These are phyloP conservation scores for Neogale vison DNA, from an alignment of 2,113 vertebrate species.

Conservation along the genomic window DNA sequence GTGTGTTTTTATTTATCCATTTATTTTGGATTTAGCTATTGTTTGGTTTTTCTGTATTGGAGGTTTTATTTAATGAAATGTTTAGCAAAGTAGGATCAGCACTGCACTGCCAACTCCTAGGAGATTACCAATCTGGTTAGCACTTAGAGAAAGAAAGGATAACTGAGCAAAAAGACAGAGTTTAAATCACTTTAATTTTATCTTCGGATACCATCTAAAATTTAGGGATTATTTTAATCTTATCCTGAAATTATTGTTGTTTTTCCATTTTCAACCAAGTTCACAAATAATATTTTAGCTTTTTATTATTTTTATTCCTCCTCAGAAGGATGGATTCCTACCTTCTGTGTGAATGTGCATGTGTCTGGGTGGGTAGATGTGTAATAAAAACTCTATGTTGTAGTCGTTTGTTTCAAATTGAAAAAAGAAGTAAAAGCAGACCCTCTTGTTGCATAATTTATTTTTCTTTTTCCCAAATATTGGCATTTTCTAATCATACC, in stretches of 20 bases:
- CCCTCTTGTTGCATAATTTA: neutral
- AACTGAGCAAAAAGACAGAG: neutral
- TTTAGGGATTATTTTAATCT: slow-evolving; percentile 2
- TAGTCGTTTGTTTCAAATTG: neutral
- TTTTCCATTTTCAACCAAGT: neutral
- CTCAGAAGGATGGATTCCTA: neutral
- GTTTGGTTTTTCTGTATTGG: neutral
- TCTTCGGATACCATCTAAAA: neutral
- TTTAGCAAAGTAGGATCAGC: neutral
- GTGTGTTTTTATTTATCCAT: neutral
- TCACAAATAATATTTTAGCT: neutral
- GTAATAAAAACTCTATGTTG: neutral
- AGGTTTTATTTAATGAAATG: slow-evolving; percentile 34
- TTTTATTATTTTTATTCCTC: neutral
- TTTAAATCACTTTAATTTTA: neutral
- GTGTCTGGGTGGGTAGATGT: neutral
- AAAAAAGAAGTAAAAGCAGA: neutral
- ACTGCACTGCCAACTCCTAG: neutral
- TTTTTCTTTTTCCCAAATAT: neutral
- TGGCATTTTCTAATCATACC: neutral
- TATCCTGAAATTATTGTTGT: neutral
- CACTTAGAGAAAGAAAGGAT: neutral
- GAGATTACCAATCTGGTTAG: neutral
- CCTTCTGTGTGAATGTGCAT: neutral
- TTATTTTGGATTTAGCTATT: neutral